These are phyloP conservation scores for Ornithoptera priamus DNA, from an alignment of 2,888 invertebrate genomes.

Conservation along the genomic window DNA sequence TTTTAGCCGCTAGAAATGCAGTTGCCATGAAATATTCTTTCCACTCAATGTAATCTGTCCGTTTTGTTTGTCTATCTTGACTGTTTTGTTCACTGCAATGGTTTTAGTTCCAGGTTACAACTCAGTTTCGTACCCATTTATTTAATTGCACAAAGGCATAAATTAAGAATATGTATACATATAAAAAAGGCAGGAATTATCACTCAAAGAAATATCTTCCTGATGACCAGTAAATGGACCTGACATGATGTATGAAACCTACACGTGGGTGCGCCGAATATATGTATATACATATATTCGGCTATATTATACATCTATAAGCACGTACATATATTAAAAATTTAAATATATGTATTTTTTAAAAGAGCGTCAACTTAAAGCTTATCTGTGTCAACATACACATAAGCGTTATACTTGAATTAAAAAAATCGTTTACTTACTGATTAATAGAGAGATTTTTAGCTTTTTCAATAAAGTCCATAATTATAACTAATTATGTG, in stretches of 20 bases:
- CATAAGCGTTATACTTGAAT: background rate
- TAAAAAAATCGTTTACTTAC: constrained; percentile 14
- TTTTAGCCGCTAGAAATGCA: constrained; percentile 92
- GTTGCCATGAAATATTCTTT: constrained; percentile 97
- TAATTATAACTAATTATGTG: constrained; percentile 10
- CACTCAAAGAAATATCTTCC: no score
- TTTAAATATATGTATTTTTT: background rate
- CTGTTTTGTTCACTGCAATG: constrained; percentile 8
- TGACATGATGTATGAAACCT: no score
- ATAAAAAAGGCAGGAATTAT: no score
- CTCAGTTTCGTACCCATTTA: no score
- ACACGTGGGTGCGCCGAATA: no score
- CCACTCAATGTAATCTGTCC: constrained; percentile 88
- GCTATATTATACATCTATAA: no score
- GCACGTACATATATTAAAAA: background rate
- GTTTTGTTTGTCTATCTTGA: constrained; percentile 62
- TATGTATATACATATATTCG: no score
- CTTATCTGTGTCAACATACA: no score
- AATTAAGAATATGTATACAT: no score
- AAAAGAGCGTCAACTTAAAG: background rate
- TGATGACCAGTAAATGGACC: no score
- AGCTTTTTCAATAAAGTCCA: constrained; percentile 30
- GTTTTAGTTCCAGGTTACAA: no score
- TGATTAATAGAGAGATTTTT: constrained; percentile 31
- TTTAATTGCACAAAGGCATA: no score